These are phyloP conservation scores for Silurus aristotelis DNA, from an alignment of 2,797 vertebrate species.

Conservation along the genomic window DNA sequence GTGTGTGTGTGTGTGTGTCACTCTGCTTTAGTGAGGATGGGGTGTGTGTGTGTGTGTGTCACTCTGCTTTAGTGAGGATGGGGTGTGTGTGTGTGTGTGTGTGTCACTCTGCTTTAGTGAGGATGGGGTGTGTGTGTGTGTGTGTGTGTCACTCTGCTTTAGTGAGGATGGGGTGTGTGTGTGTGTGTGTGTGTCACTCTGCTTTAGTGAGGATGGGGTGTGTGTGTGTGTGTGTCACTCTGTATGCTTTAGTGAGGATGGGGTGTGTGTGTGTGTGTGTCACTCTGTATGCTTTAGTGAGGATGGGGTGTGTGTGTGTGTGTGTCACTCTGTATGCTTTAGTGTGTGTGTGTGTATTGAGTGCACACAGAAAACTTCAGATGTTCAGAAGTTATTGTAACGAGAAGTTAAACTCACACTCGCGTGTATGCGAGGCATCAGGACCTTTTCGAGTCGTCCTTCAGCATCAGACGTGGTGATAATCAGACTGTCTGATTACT, in stretches of 20 bases:
- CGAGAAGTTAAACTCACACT: background rate
- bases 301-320: no score
- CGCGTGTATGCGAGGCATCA: background rate
- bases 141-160: no score
- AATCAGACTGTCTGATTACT: background rate
- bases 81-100: background rate
- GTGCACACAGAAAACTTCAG: no score
- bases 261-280: background rate
- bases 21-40: no score
- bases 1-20: slow-evolving; percentile 49
- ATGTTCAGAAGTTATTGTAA: background rate
- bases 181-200: background rate
- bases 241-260: no score
- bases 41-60: no score
- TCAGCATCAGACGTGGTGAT: background rate
- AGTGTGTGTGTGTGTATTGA: background rate
- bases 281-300: background rate
- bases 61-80: no score
- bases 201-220: no score
- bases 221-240: no score
- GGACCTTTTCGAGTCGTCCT: background rate
- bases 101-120: background rate
- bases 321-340: no score
- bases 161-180: no score
- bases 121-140: no score